Base-by-base conservation (phyloP, 2,888 invertebrate genomes). In the Drosophila siamana region DNA sequence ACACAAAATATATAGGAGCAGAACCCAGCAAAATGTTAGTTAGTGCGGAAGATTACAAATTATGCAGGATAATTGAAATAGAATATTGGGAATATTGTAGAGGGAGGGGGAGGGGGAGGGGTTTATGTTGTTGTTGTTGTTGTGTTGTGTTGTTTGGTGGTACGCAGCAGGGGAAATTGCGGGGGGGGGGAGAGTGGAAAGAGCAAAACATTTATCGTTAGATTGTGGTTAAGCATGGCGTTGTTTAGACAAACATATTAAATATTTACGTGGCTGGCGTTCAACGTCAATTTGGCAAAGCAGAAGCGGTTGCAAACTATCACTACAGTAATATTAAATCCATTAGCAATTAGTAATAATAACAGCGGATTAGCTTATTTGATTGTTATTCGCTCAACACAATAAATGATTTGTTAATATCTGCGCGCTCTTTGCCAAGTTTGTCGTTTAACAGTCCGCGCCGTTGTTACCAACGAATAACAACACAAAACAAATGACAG, bases 191-290 rank as follows among this genome's bases (percentile, higher is more conserved):
- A 28, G 28, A 5, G 19, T 28, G 54, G 48, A 61, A 56, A 69
- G 60, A 74, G 71, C 61, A 74, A 69, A 73, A 80, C 62, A 68
- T 59, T 62, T 46, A 57, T 30, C 54, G 72, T 72, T 72, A 72
- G 72, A 54, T 54, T 59, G 8, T 22, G 54, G 36, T 38, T 73
- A 73, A 66, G 68, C 60, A 56, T n/a, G 41, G 61, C 40, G 56
- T 55, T 41, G 22, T 33, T 44, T 44, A 22, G 30, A 72, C 30
- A 73, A 73, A 52, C 60, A 30, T 11, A 11, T 38, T 38, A 38
- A 41, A 73, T 52, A 60, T 38, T 38, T 13, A 41, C 30, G 5
- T 30, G 36, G 36, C 19, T 11, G 26, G 28, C 7, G 22, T n/a
- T 9, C 33, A 15, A 48, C 46, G 13, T n/a, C 8, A 30, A 44